Evolutionary conservation across 2,888 invertebrate genomes (phyloP).

Genomic region (Abrostola triplasia): DNA sequence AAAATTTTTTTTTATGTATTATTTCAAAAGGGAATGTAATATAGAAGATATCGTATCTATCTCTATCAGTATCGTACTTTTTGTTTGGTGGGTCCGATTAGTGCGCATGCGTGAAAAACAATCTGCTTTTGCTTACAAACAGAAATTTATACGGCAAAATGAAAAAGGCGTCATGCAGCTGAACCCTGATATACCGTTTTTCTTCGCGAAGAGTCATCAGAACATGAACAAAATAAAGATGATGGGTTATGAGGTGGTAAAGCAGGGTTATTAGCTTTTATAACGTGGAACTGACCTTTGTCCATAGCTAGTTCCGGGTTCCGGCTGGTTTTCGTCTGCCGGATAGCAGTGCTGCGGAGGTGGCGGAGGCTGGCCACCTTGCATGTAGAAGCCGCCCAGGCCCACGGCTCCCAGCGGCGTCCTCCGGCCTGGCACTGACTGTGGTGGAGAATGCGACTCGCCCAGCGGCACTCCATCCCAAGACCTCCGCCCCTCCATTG

Average conservation of each 20-base stretch:
- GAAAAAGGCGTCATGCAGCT: slow-evolving; percentile 31
- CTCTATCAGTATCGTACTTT: slow-evolving; percentile 11
- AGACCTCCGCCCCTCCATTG: slow-evolving; percentile 84
- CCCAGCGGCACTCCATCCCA: slow-evolving; percentile 85
- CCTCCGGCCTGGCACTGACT: slow-evolving; percentile 90
- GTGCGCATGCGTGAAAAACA: slow-evolving; percentile 60
- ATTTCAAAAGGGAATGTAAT: too few relatives aligned
- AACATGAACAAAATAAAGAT: background rate
- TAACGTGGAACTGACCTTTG: slow-evolving; percentile 74
- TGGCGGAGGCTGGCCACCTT: slow-evolving; percentile 87
- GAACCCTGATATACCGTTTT: slow-evolving; percentile 17
- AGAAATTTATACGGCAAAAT: slow-evolving; percentile 44
- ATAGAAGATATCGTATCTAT: background rate
- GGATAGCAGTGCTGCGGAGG: slow-evolving; percentile 87
- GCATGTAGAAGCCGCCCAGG: slow-evolving; percentile 96
- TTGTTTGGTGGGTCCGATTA: slow-evolving; percentile 11
- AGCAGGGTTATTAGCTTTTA: background rate
- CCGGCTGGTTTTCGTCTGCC: slow-evolving; percentile 94
- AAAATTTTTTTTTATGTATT: too few relatives aligned
- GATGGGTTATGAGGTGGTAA: background rate
- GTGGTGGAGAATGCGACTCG: slow-evolving; percentile 86
- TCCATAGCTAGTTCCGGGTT: slow-evolving; percentile 88
- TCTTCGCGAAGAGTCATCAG: background rate
- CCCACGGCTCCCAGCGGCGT: slow-evolving; percentile 95
- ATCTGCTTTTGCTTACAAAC: slow-evolving; percentile 56